Evolutionary conservation across 2,797 vertebrate genomes (phyloP).

Genomic region (Gymnoscopelus braueri): DNA sequence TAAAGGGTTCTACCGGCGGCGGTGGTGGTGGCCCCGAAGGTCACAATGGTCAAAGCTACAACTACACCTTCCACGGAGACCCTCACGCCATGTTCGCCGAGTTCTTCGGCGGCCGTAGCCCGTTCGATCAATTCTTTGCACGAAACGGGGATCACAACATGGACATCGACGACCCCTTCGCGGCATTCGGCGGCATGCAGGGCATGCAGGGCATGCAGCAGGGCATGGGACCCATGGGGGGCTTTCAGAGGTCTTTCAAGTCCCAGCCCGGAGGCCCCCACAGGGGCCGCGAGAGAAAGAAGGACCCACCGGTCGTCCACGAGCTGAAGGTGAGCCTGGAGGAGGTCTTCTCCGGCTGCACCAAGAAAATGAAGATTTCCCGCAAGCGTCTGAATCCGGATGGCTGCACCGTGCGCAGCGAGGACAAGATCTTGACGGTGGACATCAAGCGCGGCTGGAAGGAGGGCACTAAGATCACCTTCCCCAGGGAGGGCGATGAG

Average conservation of each 20-base stretch:
- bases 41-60: constrained; percentile 86
- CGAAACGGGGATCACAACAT: constrained; percentile 88
- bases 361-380: constrained; percentile 98
- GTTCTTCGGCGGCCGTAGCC: constrained; percentile 94
- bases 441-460: constrained; percentile 99
- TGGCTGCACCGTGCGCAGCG: constrained; percentile 88
- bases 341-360: constrained; percentile 94
- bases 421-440: constrained; percentile 97
- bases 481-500: constrained; percentile 96
- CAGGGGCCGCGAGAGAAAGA: constrained; percentile 83
- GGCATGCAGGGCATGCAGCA: constrained; percentile 73
- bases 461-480: constrained; percentile 98
- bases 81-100: constrained; percentile 96
- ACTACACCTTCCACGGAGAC: constrained; percentile 96
- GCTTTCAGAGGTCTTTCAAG: constrained; percentile 79
- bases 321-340: constrained; percentile 96
- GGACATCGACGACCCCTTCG: constrained; percentile 93
- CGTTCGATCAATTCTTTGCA: constrained; percentile 95
- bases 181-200: constrained; percentile 85
- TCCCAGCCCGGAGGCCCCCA: constrained; percentile 55
- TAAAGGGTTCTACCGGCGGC: constrained; percentile 67
- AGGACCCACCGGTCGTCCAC: constrained; percentile 94
- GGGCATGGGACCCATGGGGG: constrained; percentile 80
- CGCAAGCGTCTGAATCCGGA: constrained; percentile 94
- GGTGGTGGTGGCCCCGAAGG: constrained; percentile 78